These are phyloP conservation scores for Cheilosia vulpina DNA, from an alignment of 2,888 invertebrate genomes.

Conservation along the genomic window DNA sequence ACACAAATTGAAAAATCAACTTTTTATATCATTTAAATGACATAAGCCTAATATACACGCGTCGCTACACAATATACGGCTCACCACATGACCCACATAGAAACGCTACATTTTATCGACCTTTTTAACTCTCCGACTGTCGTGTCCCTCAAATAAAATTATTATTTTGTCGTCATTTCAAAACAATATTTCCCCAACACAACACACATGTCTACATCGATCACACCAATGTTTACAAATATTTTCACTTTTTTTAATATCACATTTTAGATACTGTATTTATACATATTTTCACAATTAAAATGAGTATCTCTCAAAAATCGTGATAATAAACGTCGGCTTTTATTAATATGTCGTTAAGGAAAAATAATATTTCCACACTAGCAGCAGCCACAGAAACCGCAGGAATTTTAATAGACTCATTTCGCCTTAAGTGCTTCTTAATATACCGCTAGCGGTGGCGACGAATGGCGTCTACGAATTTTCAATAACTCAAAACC, in stretches of 20 bases:
- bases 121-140: neutral
- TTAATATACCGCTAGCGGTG: slow-evolving; percentile 53
- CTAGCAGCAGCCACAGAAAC: slow-evolving; percentile 32
- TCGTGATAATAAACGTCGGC: slow-evolving; percentile 54
- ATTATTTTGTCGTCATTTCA: neutral
- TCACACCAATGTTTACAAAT: slow-evolving; percentile 67
- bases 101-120: slow-evolving; percentile 5
- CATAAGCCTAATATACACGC: neutral
- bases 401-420: slow-evolving; percentile 69
- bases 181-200: slow-evolving; percentile 19
- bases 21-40: neutral
- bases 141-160: neutral
- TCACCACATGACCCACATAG: slow-evolving; percentile 40
- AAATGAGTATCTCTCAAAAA: slow-evolving; percentile 54
- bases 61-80: slow-evolving; percentile 9
- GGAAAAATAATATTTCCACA: slow-evolving; percentile 72
- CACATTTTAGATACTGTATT: slow-evolving; percentile 11
- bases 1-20: neutral
- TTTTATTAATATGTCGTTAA: slow-evolving; percentile 72
- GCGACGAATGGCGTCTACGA: slow-evolving; percentile 45
- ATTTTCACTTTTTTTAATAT: slow-evolving; percentile 31
- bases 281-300: slow-evolving; percentile 55
- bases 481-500: slow-evolving; percentile 66
- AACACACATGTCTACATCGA: slow-evolving; percentile 61
- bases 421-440: slow-evolving; percentile 66